A percentile compares a stretch with the other conserved stretches of the same genome.
phyloP scores from a whole-genome alignment of 2,113 vertebrate species.

The Hypocryptadius cinnamomeus region DNA sequence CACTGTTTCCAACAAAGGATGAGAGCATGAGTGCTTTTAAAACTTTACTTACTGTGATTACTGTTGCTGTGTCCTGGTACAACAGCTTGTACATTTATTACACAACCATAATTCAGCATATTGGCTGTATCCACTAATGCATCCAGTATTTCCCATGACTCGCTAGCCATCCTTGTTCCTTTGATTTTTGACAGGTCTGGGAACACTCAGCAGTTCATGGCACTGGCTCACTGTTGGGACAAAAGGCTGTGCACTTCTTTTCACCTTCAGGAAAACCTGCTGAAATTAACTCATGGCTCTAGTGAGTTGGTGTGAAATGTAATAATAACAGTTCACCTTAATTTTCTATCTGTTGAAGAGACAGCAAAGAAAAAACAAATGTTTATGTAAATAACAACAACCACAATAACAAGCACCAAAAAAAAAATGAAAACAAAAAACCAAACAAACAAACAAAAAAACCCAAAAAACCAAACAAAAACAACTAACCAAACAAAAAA shows the following conservation, averaged over 20 bases:
- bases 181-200: constrained; percentile 47
- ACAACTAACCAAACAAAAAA: neutral
- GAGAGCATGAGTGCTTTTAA: neutral
- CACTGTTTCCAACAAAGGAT: neutral
- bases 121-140: neutral
- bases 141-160: neutral
- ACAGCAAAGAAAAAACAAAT: neutral
- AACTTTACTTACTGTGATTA: constrained; percentile 4
- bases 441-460: too few species aligned
- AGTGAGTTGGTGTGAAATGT: constrained; percentile 32
- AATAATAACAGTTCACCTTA: neutral
- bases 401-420: neutral
- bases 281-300: constrained; percentile 42
- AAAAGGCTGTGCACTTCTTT: constrained; percentile 23
- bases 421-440: too few species aligned
- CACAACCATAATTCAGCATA: neutral
- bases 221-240: neutral
- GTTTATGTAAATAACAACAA: neutral
- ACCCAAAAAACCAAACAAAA: too few species aligned
- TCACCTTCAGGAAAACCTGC: constrained; percentile 19
- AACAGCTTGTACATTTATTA: constrained; percentile 9
- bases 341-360: neutral
- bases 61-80: neutral
- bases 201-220: neutral
- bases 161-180: neutral